Base-by-base conservation (phyloP, 2,888 invertebrate species). In the Ischnus inquisitorius region DNA sequence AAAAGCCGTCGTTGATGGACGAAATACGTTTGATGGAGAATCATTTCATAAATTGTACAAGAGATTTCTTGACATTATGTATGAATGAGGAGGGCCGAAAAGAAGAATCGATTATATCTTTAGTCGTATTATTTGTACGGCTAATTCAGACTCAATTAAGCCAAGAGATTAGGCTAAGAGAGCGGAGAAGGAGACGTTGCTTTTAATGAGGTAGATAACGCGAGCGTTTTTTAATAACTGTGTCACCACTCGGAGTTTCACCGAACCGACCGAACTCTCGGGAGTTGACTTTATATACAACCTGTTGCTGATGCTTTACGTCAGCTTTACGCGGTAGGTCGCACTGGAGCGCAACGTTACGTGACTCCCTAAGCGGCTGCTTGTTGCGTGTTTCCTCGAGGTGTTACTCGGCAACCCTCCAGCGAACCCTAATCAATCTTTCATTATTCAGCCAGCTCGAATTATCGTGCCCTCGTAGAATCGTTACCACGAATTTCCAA, bases 71-170 rank as follows among this genome's bases (percentile, higher is more conserved):
- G n/a, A n/a, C n/a, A n/a, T n/a, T n/a, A n/a, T n/a, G n/a, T n/a
- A n/a, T n/a, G n/a, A n/a, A n/a, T n/a, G n/a, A n/a, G n/a, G n/a
- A n/a, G n/a, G n/a, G n/a, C n/a, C n/a, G n/a, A n/a, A n/a, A n/a
- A n/a, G 46, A 46, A 46, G 10, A 46, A 46, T 34, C 34, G 34
- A 34, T 34, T 34, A 34, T 34, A n/a, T n/a, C n/a, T n/a, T n/a
- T n/a, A n/a, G n/a, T n/a, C n/a, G n/a, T n/a, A 34, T 34, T 34
- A 34, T 34, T 34, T 34, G 34, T 34, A 89, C n/a, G n/a, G n/a
- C n/a, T n/a, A n/a, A n/a, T 90, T 90, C 89, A 86, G 78, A 85
- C 78, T 87, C 89, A 88, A 91, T 91, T 89, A 85, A 77, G 88
- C 79, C 79, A 86, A 77, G 72, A 25, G 39, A 71, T 43, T 51